Conservation (phyloP, 2,113 vertebrate genomes). For the Centropus unirufus region DNA sequence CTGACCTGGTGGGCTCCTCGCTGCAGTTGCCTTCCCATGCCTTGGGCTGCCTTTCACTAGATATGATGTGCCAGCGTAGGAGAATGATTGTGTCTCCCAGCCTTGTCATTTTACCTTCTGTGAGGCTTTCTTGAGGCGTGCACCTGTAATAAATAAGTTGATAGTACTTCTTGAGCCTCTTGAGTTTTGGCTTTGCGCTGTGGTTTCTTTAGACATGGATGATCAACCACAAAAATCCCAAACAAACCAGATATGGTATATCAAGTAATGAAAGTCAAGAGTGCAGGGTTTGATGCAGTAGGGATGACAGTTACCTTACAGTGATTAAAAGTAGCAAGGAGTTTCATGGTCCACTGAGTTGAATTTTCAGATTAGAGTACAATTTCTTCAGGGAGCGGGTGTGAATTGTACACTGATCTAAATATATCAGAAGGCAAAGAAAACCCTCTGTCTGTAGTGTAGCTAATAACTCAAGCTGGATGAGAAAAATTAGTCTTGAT, state of each 20-base stretch:
- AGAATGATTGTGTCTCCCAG: background rate
- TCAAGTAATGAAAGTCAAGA: background rate
- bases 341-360: background rate
- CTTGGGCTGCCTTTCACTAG: background rate
- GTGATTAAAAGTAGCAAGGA: slow-evolving; percentile 42
- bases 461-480: slow-evolving; percentile 43
- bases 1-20: background rate
- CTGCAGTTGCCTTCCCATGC: fast-evolving
- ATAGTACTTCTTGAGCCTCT: background rate
- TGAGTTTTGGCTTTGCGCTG: background rate
- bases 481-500: slow-evolving; percentile 50
- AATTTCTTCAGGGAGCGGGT: slow-evolving; percentile 22
- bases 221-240: background rate
- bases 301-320: background rate
- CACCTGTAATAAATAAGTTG: background rate
- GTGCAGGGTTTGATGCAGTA: background rate
- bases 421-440: slow-evolving; percentile 45
- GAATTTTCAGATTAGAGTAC: slow-evolving; percentile 23
- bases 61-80: background rate
- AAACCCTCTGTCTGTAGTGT: slow-evolving; percentile 28
- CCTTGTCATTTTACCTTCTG: background rate
- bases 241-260: background rate
- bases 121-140: background rate
- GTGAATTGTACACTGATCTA: slow-evolving; percentile 3
- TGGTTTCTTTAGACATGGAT: background rate